Conservation (phyloP, 2,797 vertebrate species). For the Spea hammondii region DNA sequence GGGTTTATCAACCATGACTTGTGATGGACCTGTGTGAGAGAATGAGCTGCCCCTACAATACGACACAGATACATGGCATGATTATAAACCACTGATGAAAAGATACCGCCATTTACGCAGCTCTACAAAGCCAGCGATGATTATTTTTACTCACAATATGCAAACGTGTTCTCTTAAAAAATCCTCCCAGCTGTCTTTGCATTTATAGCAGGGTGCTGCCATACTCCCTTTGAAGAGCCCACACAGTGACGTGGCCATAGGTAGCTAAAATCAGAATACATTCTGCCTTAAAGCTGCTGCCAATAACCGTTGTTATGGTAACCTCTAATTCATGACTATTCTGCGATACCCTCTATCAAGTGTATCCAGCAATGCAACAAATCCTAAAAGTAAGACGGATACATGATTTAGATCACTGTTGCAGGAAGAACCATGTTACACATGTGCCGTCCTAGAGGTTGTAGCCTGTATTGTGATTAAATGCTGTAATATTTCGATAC, state of each 20-base stretch:
- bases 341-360: slow-evolving; percentile 4
- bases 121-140: slow-evolving; percentile 29
- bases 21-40: no score
- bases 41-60: no score
- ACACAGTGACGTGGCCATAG: slow-evolving; percentile 43
- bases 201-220: slow-evolving; percentile 25
- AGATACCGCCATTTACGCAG: slow-evolving; percentile 25
- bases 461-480: no score
- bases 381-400: neutral
- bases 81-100: neutral
- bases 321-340: slow-evolving; percentile 42
- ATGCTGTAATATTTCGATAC: no score
- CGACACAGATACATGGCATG: no score
- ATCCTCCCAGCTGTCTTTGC: slow-evolving; percentile 47
- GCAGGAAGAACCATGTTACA: no score
- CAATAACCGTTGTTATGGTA: slow-evolving; percentile 45
- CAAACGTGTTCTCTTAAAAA: slow-evolving; percentile 27
- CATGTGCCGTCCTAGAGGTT: no score
- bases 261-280: slow-evolving; percentile 47
- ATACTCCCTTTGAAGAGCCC: slow-evolving; percentile 23
- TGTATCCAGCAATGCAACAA: slow-evolving; percentile 5
- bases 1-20: no score
- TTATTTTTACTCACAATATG: slow-evolving; percentile 50
- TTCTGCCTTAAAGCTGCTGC: slow-evolving; percentile 38
- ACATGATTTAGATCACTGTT: neutral